phyloP scores from a whole-genome alignment of 2,797 vertebrate species.

The Catamblyrhynchus diadema region DNA sequence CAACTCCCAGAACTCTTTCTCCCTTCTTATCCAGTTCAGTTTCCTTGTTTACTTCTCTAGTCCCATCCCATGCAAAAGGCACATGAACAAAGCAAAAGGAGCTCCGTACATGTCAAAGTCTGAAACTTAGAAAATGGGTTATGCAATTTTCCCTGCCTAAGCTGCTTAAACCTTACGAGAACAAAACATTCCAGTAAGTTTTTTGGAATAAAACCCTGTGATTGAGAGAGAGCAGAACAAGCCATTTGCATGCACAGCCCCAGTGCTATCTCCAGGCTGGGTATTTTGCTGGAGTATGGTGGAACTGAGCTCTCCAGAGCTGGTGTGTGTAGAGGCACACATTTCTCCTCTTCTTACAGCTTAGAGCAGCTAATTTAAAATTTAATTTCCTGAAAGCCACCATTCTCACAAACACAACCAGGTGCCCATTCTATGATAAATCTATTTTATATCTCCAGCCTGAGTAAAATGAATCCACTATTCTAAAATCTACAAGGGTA shows the following conservation, averaged over 20 bases:
- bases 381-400: constrained; percentile 35
- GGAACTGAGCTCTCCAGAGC: not conserved
- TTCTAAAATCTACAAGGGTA: constrained; percentile 26
- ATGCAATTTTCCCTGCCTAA: constrained; percentile 33
- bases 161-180: not conserved
- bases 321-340: not conserved
- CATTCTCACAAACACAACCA: not conserved
- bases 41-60: not conserved
- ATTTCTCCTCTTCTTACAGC: not conserved
- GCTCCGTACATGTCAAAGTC: not conserved
- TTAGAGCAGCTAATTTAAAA: constrained; percentile 26
- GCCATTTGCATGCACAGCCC: not conserved
- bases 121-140: not conserved
- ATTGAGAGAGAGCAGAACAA: not conserved
- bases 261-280: not conserved
- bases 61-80: not conserved
- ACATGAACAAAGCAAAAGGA: not conserved
- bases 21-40: not conserved
- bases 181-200: constrained; percentile 20
- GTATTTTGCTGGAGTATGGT: not conserved
- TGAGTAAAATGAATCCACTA: not conserved
- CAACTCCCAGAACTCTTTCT: not conserved
- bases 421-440: not conserved
- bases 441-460: constrained; percentile 30
- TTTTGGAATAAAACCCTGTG: not conserved